Percentiles rank a stretch among this genome's conserved stretches.
phyloP scores from a whole-genome alignment of 2,113 vertebrate genomes.

The Lepisosteus oculatus region DNA sequence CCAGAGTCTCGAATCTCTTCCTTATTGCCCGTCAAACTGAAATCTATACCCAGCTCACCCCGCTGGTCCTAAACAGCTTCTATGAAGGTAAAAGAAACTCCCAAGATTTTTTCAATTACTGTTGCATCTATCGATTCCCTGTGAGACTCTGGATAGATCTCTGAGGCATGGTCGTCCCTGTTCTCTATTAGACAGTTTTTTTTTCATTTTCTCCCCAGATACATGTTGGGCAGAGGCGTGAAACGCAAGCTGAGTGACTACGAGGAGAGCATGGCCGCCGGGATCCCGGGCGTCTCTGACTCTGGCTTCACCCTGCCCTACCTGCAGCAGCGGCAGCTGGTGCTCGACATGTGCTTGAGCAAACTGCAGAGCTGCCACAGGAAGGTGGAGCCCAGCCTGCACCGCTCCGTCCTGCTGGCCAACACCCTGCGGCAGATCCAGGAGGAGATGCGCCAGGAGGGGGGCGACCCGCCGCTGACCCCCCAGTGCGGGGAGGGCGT shows the following conservation, averaged over 20 bases:
- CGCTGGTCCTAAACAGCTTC: background rate
- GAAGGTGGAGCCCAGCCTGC: slow-evolving; percentile 76
- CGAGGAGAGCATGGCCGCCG: slow-evolving; percentile 68
- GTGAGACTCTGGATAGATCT: background rate
- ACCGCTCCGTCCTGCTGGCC: slow-evolving; percentile 79
- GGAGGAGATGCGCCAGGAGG: slow-evolving; percentile 66
- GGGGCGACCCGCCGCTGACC: slow-evolving; percentile 41
- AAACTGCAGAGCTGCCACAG: slow-evolving; percentile 76
- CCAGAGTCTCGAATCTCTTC: no score
- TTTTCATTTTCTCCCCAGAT: slow-evolving; percentile 50
- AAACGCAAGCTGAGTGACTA: slow-evolving; percentile 79
- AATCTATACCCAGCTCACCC: background rate
- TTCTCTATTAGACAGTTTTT: background rate
- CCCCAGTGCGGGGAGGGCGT: slow-evolving; percentile 10
- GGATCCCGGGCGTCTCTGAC: slow-evolving; percentile 54
- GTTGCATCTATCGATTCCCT: background rate
- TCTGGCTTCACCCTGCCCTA: slow-evolving; percentile 58
- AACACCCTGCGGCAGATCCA: slow-evolving; percentile 82
- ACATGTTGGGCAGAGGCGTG: slow-evolving; percentile 83
- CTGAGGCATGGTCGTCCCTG: background rate
- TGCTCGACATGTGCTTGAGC: slow-evolving; percentile 79
- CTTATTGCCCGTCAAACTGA: no score
- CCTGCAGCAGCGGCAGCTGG: slow-evolving; percentile 76
- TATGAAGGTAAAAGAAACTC: background rate
- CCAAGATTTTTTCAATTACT: background rate